Percentiles rank a stretch among this genome's conserved stretches.
Evolutionary conservation across 2,797 vertebrate genomes (phyloP).

Genomic region (Enteromius radiatus): DNA sequence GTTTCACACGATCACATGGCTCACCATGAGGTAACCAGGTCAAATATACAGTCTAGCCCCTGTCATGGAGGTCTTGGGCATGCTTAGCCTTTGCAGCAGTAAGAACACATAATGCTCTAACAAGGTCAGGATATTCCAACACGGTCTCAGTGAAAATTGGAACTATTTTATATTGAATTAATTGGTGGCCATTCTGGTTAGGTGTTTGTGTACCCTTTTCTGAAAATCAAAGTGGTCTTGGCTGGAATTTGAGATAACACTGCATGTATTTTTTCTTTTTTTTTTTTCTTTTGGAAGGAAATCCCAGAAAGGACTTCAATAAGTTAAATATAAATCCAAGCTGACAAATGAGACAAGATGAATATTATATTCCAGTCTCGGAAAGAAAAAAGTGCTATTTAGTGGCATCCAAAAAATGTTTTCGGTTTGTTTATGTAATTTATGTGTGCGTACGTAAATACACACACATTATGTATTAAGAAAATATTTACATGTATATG

Average conservation of each 20-base stretch:
- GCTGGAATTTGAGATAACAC: not conserved
- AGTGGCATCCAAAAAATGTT: too few species aligned
- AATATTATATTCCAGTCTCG: not conserved
- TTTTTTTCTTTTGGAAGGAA: not conserved
- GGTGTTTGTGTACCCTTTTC: too few species aligned
- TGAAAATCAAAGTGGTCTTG: not conserved
- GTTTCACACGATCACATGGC: slow-evolving; percentile 51
- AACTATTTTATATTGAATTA: not conserved
- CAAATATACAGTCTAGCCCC: slow-evolving; percentile 52
- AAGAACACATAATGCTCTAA: too few species aligned
- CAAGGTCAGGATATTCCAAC: not conserved
- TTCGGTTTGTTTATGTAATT: too few species aligned
- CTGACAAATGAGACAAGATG: not conserved
- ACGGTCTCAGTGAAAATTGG: too few species aligned
- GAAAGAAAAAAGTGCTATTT: not conserved
- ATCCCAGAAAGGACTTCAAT: not conserved
- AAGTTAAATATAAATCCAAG: not conserved
- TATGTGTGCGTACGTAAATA: too few species aligned
- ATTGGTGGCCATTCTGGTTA: not conserved
- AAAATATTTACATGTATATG: too few species aligned
- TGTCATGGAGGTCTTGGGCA: slow-evolving; percentile 19
- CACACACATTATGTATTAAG: too few species aligned
- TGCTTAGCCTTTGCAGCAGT: slow-evolving; percentile 19
- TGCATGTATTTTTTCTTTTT: not conserved
- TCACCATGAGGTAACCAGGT: slow-evolving; percentile 51